Conservation (phyloP, 2,888 invertebrate genomes). For the Zootermopsis nevadensis region DNA sequence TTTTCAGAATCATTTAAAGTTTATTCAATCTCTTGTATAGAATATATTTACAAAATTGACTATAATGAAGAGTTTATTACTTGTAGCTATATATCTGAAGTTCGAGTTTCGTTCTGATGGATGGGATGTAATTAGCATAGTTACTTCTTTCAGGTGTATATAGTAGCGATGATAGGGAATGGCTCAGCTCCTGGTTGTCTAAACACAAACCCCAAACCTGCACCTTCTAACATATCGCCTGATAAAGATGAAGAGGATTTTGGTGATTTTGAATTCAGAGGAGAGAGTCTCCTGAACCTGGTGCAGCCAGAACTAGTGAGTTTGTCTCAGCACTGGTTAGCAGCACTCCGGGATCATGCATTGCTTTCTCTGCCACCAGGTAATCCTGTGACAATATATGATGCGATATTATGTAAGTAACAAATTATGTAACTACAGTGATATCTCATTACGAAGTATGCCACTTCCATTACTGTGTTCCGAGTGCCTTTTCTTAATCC, state of each 20-base stretch:
- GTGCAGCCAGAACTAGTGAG: conserved; percentile 94
- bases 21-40: too few species aligned
- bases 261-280: conserved; percentile 80
- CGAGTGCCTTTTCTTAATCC: too few species aligned
- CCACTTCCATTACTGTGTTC: too few species aligned
- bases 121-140: background rate
- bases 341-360: conserved; percentile 95
- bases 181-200: conserved; percentile 70
- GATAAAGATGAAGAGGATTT: conserved; percentile 69
- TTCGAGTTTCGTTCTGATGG: too few species aligned
- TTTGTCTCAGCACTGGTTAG: conserved; percentile 94
- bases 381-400: conserved; percentile 56
- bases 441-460: too few species aligned
- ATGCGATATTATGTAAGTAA: background rate
- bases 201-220: conserved; percentile 52
- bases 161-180: conserved; percentile 90
- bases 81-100: too few species aligned
- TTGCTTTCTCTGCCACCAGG: conserved; percentile 88
- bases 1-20: too few species aligned
- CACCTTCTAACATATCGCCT: background rate
- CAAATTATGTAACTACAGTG: too few species aligned
- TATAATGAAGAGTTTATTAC: too few species aligned
- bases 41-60: too few species aligned
- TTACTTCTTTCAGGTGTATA: conserved; percentile 76
- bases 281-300: conserved; percentile 85